Evolutionary conservation across 2,113 vertebrate species (phyloP).

Genomic region (Leucopsar rothschildi): DNA sequence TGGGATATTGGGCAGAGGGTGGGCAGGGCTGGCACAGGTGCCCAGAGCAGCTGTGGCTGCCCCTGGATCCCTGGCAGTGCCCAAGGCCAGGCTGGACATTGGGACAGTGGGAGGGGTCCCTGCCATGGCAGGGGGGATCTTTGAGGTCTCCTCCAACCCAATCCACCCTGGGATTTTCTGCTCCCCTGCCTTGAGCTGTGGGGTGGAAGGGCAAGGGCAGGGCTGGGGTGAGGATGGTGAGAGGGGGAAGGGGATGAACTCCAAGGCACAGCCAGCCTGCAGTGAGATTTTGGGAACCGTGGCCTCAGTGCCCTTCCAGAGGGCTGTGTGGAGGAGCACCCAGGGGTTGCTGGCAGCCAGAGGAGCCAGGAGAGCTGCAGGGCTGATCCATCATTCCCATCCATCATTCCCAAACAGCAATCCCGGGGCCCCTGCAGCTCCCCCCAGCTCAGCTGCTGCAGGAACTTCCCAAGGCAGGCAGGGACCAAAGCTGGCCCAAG

Average conservation of each 20-base stretch:
- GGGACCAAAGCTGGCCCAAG: neutral
- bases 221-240: accelerated
- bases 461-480: neutral
- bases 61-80: neutral
- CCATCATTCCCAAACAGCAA: accelerated
- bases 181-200: neutral
- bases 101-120: neutral
- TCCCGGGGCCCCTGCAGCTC: accelerated
- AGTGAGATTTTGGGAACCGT: accelerated
- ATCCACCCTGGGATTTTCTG: neutral
- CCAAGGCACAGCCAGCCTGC: neutral
- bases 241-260: neutral
- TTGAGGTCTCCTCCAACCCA: too few relatives aligned
- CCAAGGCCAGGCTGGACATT: neutral
- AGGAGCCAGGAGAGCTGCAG: neutral
- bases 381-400: accelerated
- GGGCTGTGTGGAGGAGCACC: neutral
- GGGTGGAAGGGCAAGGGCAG: neutral
- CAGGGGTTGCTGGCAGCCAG: neutral
- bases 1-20: neutral
- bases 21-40: neutral
- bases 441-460: accelerated
- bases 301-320: neutral
- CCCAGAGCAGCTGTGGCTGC: neutral
- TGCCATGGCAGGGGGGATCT: neutral